phyloP scores from a whole-genome alignment of 2,888 invertebrate genomes.

The Cotesia congregata region DNA sequence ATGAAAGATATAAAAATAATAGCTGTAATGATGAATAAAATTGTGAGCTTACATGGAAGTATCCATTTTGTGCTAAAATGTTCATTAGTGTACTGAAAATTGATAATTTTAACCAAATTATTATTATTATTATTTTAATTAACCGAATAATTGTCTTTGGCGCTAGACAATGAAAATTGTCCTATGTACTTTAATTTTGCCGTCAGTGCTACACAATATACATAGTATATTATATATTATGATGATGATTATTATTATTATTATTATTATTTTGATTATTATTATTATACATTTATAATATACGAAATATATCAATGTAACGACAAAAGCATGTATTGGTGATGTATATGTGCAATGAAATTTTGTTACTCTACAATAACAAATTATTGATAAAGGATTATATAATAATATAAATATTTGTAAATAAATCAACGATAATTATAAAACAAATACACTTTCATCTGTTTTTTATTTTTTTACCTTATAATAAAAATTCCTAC shows the following conservation, averaged over 20 bases:
- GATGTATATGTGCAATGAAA: conserved; percentile 65
- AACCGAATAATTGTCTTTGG: neutral
- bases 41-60: too few species aligned
- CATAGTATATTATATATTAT: neutral
- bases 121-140: too few species aligned
- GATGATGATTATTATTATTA: too few species aligned
- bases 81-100: too few species aligned
- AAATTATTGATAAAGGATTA: conserved; percentile 54
- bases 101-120: too few species aligned
- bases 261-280: too few species aligned
- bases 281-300: too few species aligned
- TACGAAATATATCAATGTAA: conserved; percentile 19
- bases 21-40: too few species aligned
- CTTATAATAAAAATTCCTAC: too few species aligned
- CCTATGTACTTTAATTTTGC: conserved; percentile 9
- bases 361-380: conserved; percentile 65
- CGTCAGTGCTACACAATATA: conserved; percentile 20
- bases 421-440: conserved; percentile 62
- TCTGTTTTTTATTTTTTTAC: neutral
- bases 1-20: too few species aligned
- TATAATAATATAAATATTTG: conserved; percentile 57
- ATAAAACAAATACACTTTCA: conserved; percentile 25
- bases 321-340: conserved; percentile 54
- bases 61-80: too few species aligned
- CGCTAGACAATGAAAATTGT: neutral